Conservation (phyloP, 2,797 vertebrate genomes). For the Jordanella pulchra region DNA sequence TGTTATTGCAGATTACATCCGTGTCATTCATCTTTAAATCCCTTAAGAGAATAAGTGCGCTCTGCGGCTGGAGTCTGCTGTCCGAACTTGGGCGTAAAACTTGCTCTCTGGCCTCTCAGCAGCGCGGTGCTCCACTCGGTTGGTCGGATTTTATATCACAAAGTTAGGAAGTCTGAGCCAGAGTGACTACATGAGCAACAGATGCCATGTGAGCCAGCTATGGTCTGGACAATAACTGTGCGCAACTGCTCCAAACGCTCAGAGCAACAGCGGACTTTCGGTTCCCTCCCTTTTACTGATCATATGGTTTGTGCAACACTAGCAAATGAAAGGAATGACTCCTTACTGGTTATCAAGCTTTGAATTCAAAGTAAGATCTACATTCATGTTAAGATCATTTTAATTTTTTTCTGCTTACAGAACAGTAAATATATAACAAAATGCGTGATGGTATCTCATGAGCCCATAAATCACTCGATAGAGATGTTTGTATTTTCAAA, state of each 20-base stretch:
- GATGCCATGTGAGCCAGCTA: conserved; percentile 37
- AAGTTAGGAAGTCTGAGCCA: background rate
- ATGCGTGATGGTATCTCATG: background rate
- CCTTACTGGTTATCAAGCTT: background rate
- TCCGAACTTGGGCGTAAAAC: conserved; percentile 52
- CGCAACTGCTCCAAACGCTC: conserved; percentile 28
- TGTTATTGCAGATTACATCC: conserved; percentile 54
- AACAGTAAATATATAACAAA: background rate
- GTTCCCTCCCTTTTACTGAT: conserved; percentile 54
- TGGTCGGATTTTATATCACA: background rate
- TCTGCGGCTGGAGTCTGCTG: conserved; percentile 13
- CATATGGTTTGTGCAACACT: conserved; percentile 22
- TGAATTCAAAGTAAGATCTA: background rate
- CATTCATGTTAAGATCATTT: background rate
- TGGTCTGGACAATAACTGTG: conserved; percentile 26
- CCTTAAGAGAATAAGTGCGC: background rate
- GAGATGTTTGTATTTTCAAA: background rate
- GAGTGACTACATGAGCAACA: background rate
- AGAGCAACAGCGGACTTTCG: conserved; percentile 19
- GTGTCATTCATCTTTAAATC: conserved; percentile 75
- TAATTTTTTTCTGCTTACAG: background rate
- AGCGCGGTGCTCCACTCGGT: background rate
- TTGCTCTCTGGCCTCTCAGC: conserved; percentile 12
- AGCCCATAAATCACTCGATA: background rate
- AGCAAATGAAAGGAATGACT: background rate